phyloP scores from a whole-genome alignment of 2,888 invertebrate genomes.

The Dicyrtomina minuta region DNA sequence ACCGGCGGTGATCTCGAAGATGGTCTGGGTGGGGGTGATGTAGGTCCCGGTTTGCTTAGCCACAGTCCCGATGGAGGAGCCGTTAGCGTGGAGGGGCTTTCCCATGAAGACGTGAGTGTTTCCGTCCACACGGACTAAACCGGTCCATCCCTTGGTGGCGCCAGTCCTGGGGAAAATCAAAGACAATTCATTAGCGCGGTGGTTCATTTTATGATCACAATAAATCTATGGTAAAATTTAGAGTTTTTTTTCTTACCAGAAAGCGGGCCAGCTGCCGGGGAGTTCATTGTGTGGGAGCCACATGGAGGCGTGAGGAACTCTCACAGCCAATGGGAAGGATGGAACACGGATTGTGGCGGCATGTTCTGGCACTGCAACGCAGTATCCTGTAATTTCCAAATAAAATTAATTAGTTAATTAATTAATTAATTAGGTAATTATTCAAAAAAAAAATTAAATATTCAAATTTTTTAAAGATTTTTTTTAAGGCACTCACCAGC shows the following conservation, averaged over 20 bases:
- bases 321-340: conserved; percentile 39
- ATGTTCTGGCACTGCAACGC: background rate
- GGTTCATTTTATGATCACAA: conserved; percentile 1
- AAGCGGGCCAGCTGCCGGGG: conserved; percentile 48
- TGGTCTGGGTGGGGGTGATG: conserved; percentile 45
- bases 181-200: background rate
- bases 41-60: conserved; percentile 34
- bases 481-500: too few species aligned
- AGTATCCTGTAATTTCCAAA: too few species aligned
- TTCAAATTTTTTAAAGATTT: too few species aligned
- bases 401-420: too few species aligned
- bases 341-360: conserved; percentile 38
- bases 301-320: conserved; percentile 39
- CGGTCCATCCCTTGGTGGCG: conserved; percentile 46
- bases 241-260: conserved; percentile 35
- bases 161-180: conserved; percentile 29
- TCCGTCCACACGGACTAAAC: conserved; percentile 45
- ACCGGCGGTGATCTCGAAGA: conserved; percentile 41
- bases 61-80: conserved; percentile 7
- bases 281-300: conserved; percentile 44
- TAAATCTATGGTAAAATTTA: background rate
- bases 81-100: conserved; percentile 11
- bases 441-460: too few species aligned
- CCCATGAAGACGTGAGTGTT: conserved; percentile 43
- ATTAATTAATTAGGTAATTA: too few species aligned